Evolutionary conservation across 2,797 vertebrate genomes (phyloP).

Genomic region (Anabacerthia variegaticeps): DNA sequence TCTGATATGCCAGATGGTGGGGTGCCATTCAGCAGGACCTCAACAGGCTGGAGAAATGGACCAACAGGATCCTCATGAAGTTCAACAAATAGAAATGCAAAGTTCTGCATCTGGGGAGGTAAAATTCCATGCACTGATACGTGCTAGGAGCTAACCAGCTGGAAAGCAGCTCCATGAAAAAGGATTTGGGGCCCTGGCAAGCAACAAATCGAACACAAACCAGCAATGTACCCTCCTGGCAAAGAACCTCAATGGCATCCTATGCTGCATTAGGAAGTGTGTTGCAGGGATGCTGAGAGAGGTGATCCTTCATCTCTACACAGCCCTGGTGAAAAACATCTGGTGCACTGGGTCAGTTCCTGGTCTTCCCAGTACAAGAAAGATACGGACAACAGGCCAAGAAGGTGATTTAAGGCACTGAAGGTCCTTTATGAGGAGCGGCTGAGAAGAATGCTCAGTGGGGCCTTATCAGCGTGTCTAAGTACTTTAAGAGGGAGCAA

Average conservation of each 20-base stretch:
- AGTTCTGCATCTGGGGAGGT: neutral
- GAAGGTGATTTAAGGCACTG: neutral
- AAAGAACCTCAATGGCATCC: neutral
- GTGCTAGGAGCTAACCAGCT: neutral
- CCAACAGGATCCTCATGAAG: neutral
- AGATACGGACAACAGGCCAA: neutral
- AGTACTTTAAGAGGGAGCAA: neutral
- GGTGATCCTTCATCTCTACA: neutral
- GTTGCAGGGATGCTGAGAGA: neutral
- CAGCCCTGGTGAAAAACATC: neutral
- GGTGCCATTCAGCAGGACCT: neutral
- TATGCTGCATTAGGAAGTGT: neutral
- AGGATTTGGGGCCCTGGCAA: neutral
- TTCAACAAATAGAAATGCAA: neutral
- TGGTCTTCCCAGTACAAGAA: neutral
- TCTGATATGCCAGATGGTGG: neutral
- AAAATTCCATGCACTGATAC: neutral
- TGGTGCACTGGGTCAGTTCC: neutral
- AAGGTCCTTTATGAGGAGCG: neutral
- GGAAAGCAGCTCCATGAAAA: neutral
- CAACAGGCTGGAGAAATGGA: neutral
- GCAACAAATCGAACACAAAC: neutral
- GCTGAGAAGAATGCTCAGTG: neutral
- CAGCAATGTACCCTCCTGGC: neutral
- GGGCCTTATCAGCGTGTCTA: neutral